Percentiles rank a stretch among this genome's conserved stretches.
These are phyloP conservation scores for Rugalucina vietnamica DNA, from an alignment of 2,888 invertebrate species.

Conservation along the genomic window DNA sequence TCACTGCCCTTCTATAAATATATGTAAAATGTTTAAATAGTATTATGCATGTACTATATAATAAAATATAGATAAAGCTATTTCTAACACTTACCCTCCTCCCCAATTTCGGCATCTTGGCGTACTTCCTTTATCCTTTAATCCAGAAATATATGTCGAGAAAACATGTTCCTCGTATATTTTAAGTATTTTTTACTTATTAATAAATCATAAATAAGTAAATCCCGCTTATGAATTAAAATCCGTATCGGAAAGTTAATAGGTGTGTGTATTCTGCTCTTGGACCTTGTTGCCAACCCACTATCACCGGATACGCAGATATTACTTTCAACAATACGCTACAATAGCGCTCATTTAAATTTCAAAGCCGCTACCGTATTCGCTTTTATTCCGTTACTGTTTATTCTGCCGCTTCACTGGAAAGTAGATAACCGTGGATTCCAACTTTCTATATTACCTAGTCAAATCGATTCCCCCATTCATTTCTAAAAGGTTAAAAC, in stretches of 20 bases:
- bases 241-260: not conserved
- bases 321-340: constrained; percentile 34
- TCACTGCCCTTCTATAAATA: not conserved
- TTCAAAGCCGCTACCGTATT: constrained; percentile 47
- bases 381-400: constrained; percentile 54
- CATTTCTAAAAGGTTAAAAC: not conserved
- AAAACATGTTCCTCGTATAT: constrained; percentile 41
- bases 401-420: constrained; percentile 36
- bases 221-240: not conserved
- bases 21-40: not conserved
- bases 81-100: constrained; percentile 40
- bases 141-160: constrained; percentile 13
- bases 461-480: not conserved
- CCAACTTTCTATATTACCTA: constrained; percentile 6
- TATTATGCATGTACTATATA: not conserved
- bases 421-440: constrained; percentile 32
- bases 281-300: constrained; percentile 48
- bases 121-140: not conserved
- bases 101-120: constrained; percentile 51
- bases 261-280: not conserved
- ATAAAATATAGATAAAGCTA: not conserved
- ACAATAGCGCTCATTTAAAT: constrained; percentile 55
- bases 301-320: constrained; percentile 46
- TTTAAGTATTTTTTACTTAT: constrained; percentile 12
- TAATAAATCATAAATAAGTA: constrained; percentile 24